These are phyloP conservation scores for Etheostoma cragini DNA, from an alignment of 2,113 vertebrate species.

Conservation along the genomic window DNA sequence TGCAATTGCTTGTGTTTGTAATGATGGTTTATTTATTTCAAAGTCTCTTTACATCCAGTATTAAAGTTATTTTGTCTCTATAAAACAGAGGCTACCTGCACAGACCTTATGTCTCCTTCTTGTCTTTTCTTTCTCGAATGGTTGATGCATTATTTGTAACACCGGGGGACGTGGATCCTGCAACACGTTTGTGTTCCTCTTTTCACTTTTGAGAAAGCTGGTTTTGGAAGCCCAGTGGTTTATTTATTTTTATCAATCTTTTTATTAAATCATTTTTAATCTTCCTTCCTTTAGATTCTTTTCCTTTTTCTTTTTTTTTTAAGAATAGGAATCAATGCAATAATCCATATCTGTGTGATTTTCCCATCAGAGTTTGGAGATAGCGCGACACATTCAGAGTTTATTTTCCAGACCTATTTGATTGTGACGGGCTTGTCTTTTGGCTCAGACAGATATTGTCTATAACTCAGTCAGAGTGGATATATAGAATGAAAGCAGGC, in stretches of 20 bases:
- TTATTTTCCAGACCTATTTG: constrained; percentile 52
- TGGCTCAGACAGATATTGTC: constrained; percentile 57
- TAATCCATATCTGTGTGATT: constrained; percentile 67
- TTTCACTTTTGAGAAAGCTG: constrained; percentile 23
- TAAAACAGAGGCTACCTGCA: neutral
- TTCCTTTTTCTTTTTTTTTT: neutral
- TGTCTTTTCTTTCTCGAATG: constrained; percentile 5
- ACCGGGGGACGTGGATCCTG: neutral
- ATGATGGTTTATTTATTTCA: neutral
- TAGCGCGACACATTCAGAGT: constrained; percentile 34
- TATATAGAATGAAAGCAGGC: constrained; percentile 44
- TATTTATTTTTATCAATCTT: constrained; percentile 21
- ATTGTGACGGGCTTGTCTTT: constrained; percentile 50
- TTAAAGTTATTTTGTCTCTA: constrained; percentile 5
- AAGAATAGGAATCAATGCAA: constrained; percentile 59
- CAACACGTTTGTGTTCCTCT: neutral
- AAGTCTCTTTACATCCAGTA: neutral
- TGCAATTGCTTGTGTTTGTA: neutral
- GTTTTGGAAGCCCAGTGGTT: constrained; percentile 2
- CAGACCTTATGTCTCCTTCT: neutral
- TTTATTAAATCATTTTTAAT: constrained; percentile 71
- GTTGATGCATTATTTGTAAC: constrained; percentile 29
- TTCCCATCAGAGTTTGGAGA: constrained; percentile 54
- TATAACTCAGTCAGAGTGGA: constrained; percentile 50
- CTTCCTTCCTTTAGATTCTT: constrained; percentile 53